Evolutionary conservation across 2,797 vertebrate species (phyloP).

Genomic region (Paratrypauchen microcephalus): DNA sequence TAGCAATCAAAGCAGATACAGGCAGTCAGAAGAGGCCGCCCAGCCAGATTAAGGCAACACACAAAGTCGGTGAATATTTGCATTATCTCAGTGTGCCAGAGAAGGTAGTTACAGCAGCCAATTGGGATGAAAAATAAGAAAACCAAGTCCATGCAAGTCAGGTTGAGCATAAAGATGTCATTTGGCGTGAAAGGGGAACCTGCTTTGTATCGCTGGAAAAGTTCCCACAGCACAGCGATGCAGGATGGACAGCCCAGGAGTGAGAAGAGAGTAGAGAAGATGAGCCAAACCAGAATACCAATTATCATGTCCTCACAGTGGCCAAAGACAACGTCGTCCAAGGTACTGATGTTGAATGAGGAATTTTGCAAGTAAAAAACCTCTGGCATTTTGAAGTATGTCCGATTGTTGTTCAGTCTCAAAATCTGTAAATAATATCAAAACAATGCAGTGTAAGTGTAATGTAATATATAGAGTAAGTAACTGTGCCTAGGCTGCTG

Average conservation of each 20-base stretch:
- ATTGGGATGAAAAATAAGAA: slow-evolving; percentile 42
- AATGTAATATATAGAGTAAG: neutral
- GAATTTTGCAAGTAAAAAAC: slow-evolving; percentile 16
- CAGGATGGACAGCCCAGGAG: slow-evolving; percentile 50
- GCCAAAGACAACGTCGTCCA: neutral
- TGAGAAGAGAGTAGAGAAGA: slow-evolving; percentile 26
- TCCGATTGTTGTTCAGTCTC: neutral
- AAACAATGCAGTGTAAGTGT: neutral
- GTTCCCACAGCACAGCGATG: slow-evolving; percentile 31
- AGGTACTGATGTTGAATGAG: slow-evolving; percentile 11
- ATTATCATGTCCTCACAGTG: slow-evolving; percentile 22
- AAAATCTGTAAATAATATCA: slow-evolving; percentile 4
- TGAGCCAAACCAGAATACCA: slow-evolving; percentile 31
- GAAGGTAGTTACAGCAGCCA: slow-evolving; percentile 34
- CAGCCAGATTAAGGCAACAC: slow-evolving; percentile 35
- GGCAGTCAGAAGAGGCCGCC: slow-evolving; percentile 58
- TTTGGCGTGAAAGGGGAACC: slow-evolving; percentile 28
- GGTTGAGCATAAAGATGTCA: slow-evolving; percentile 54
- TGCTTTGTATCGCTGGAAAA: slow-evolving; percentile 27
- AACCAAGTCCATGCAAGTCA: slow-evolving; percentile 44
- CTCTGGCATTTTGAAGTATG: slow-evolving; percentile 22
- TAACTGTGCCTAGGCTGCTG: neutral
- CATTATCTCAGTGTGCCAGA: slow-evolving; percentile 26
- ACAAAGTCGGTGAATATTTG: slow-evolving; percentile 28
- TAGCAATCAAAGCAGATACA: slow-evolving; percentile 61